phyloP scores from a whole-genome alignment of 2,113 vertebrate species.

The Phalacrocorax carbo region DNA sequence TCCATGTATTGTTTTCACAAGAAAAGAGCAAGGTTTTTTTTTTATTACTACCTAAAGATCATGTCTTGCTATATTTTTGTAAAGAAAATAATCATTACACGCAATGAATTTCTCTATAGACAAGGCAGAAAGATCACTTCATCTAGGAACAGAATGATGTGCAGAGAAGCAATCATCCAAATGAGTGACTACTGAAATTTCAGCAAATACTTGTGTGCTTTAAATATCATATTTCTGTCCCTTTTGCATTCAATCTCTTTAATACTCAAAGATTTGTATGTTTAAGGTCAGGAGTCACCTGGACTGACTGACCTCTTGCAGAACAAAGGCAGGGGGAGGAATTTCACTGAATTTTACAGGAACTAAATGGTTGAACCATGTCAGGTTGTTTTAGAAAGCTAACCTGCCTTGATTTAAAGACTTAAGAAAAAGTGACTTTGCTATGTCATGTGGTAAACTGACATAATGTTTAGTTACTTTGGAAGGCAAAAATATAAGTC shows the following conservation, averaged over 20 bases:
- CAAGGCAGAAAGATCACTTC: not conserved
- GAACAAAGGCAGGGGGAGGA: not conserved
- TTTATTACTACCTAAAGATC: not conserved
- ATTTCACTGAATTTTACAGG: not conserved
- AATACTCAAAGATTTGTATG: not conserved
- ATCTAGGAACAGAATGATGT: not conserved
- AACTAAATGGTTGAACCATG: not conserved
- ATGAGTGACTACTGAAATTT: not conserved
- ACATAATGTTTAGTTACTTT: not conserved
- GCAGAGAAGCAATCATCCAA: not conserved
- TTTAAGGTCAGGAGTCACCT: not conserved
- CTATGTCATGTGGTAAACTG: not conserved
- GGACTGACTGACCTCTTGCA: not conserved
- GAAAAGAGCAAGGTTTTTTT: not conserved
- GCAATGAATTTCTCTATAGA: not conserved
- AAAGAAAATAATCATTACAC: not conserved
- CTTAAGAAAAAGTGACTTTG: not conserved
- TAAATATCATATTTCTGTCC: not conserved
- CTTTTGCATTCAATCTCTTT: not conserved
- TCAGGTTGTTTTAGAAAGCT: not conserved
- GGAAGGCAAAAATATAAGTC: not conserved
- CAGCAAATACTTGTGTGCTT: not conserved
- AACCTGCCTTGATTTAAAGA: not conserved
- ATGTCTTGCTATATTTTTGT: not conserved
- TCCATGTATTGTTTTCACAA: not conserved